Percentiles rank a stretch among this genome's conserved stretches.
Evolutionary conservation across 2,888 invertebrate species (phyloP).

Genomic region (Epirrhoe tristata): DNA sequence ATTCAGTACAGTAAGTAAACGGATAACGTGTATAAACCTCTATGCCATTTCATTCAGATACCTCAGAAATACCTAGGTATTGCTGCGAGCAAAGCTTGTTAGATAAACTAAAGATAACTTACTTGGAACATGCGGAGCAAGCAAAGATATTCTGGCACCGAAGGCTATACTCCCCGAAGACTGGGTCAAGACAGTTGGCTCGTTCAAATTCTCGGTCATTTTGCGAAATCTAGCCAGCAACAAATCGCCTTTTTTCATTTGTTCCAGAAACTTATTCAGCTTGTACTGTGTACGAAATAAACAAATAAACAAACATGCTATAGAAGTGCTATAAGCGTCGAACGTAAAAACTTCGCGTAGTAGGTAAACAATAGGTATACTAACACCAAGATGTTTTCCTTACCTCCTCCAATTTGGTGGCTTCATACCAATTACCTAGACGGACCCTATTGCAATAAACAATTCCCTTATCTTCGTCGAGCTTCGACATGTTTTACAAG

Average conservation of each 20-base stretch:
- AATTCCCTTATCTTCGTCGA: constrained; percentile 70
- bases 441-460: constrained; percentile 73
- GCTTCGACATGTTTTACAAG: constrained; percentile 52
- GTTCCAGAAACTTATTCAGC: constrained; percentile 68
- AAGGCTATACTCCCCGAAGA: constrained; percentile 67
- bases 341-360: constrained; percentile 27
- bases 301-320: constrained; percentile 15
- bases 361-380: neutral
- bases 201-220: constrained; percentile 72
- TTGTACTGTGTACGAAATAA: constrained; percentile 60
- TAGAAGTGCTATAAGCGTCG: constrained; percentile 26
- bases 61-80: neutral
- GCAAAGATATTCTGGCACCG: constrained; percentile 68
- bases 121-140: constrained; percentile 75
- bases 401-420: constrained; percentile 75
- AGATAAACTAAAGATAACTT: constrained; percentile 10
- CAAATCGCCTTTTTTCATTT: constrained; percentile 77
- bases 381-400: constrained; percentile 19
- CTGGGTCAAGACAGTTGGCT: constrained; percentile 67
- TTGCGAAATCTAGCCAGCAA: constrained; percentile 75
- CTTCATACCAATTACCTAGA: constrained; percentile 79
- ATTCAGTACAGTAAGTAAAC: too few relatives aligned
- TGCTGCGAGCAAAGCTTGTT: neutral
- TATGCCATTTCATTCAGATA: neutral
- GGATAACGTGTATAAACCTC: too few relatives aligned